phyloP scores from a whole-genome alignment of 2,888 invertebrate genomes.

The Syrphus vitripennis region DNA sequence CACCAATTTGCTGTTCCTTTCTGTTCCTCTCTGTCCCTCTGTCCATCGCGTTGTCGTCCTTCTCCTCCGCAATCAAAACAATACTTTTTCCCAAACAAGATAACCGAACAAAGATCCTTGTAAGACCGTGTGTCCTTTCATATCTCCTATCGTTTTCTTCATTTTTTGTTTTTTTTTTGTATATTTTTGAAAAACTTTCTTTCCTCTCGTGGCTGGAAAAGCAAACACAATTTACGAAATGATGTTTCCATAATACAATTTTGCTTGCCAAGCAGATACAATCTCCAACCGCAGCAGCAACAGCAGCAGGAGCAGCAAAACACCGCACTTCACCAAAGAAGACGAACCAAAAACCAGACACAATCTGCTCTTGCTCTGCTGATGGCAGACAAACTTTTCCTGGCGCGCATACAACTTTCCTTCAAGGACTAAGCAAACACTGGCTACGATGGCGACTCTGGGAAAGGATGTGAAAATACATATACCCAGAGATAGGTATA shows the following conservation, averaged over 20 bases:
- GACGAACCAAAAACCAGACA: slow-evolving; percentile 39
- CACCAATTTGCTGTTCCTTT: slow-evolving; percentile 32
- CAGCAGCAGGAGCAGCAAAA: not conserved
- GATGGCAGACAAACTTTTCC: slow-evolving; percentile 63
- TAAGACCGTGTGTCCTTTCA: slow-evolving; percentile 49
- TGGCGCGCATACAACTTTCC: slow-evolving; percentile 51
- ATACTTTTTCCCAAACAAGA: slow-evolving; percentile 38
- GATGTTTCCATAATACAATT: slow-evolving; percentile 68
- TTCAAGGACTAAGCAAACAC: slow-evolving; percentile 63
- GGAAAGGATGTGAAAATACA: not conserved
- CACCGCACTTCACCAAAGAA: slow-evolving; percentile 42
- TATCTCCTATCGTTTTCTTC: slow-evolving; percentile 2
- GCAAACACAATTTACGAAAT: slow-evolving; percentile 66
- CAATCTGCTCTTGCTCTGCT: slow-evolving; percentile 38
- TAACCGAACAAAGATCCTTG: slow-evolving; percentile 53
- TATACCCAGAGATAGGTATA: not conserved
- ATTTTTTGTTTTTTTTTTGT: not conserved
- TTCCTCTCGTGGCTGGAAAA: slow-evolving; percentile 16
- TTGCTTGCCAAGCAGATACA: slow-evolving; percentile 69
- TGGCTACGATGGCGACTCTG: not conserved
- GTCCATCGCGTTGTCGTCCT: not conserved
- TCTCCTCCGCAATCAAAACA: slow-evolving; percentile 39
- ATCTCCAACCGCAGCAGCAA: slow-evolving; percentile 34
- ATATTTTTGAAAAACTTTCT: not conserved
- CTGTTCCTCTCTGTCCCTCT: not conserved